Evolutionary conservation across 2,113 vertebrate species (phyloP), one percentile per base, ranked within the genome.

Genomic region (Siphamia tubifer): DNA sequence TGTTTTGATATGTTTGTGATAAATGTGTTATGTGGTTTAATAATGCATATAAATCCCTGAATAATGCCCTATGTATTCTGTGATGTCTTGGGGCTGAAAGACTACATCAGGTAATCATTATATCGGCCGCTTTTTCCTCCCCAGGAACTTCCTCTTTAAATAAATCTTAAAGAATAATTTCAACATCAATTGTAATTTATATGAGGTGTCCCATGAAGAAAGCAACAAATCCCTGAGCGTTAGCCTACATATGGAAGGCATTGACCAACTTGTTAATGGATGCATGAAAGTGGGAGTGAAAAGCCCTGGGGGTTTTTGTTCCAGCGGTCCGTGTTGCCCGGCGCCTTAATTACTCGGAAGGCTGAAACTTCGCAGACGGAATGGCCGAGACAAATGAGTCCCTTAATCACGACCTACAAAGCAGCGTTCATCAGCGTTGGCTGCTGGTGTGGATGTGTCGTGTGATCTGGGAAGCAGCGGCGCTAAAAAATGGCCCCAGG

Each of bases 291-390:
- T 68, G 51, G 57, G 61, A 75, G 24, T 27, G 68, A 80, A 72
- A 75, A 10, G 17, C 69, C 80, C 16, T 0, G 35, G 66, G 77
- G 79, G 53, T 30, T 19, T 63, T 16, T 51, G 30, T 19, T 63
- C 19, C 36, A 53, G 68, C 23, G 4, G 52, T 53, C 32, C 11
- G 40, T 77, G 58, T 52, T 65, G 30, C 64, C 27, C 39, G 10
- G 79, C 52, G 71, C 66, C 49, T 52, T 85, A 79, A 89, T 88
- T 76, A 84, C 66, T 70, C 44, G 47, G 48, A 30, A 65, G 63
- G 66, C 58, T 83, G 84, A 86, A 69, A 74, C 65, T 78, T 55
- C 67, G 56, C 82, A 87, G 82, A 75, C 64, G 6, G 65, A 68
- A 49, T 19, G 39, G 38, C 60, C 21, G 2, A 79, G 72, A 78